A percentile compares a stretch with the other conserved stretches of the same genome.
phyloP scores from a whole-genome alignment of 2,797 vertebrate species.

The Echeneis naucrates region DNA sequence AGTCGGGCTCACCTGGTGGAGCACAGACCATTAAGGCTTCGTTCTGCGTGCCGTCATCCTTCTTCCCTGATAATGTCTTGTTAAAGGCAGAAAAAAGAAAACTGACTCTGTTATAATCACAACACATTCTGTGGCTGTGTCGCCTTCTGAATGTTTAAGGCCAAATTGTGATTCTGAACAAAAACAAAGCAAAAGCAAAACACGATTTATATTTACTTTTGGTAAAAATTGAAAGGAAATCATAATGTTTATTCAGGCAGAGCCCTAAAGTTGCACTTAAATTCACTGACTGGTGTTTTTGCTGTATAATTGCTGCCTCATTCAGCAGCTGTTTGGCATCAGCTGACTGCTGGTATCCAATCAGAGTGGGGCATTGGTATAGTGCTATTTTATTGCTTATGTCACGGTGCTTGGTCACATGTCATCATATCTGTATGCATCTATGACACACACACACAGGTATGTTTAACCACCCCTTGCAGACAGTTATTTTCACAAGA shows the following conservation, averaged over 20 bases:
- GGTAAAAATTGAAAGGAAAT: not conserved
- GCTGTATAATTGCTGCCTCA: not conserved
- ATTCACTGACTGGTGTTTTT: not conserved
- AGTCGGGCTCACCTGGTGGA: too few species aligned
- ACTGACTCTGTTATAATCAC: not conserved
- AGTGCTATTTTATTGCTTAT: constrained; percentile 23
- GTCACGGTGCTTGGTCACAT: constrained; percentile 23
- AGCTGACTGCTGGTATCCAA: not conserved
- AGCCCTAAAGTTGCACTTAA: not conserved
- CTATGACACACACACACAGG: not conserved
- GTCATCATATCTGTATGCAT: constrained; percentile 3
- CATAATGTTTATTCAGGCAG: not conserved
- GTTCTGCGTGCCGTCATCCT: too few species aligned
- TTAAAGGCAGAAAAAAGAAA: not conserved
- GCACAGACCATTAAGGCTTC: too few species aligned
- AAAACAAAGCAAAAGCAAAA: too few species aligned
- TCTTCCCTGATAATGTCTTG: too few species aligned
- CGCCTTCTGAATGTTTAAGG: not conserved
- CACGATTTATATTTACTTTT: not conserved
- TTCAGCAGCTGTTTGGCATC: constrained; percentile 10
- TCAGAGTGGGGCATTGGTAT: not conserved
- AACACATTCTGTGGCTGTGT: not conserved
- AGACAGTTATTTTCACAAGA: not conserved
- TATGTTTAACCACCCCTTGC: too few species aligned
- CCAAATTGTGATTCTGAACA: not conserved